A percentile compares a stretch with the other conserved stretches of the same genome.
Conservation (phyloP, 2,113 vertebrate genomes). For the Polypterus senegalus region DNA sequence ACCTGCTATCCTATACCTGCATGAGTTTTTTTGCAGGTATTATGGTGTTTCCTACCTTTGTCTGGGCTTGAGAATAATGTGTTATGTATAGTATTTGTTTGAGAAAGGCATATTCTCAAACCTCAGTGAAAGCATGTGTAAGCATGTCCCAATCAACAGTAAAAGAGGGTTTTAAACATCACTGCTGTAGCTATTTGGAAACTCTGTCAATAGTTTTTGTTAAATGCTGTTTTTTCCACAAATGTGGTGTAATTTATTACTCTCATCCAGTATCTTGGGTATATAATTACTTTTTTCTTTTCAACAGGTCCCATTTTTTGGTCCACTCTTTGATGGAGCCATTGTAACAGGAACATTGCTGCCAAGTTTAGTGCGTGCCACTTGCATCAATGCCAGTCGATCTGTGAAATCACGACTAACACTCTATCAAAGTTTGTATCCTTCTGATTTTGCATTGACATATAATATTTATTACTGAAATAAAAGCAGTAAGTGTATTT, state of each 20-base stretch:
- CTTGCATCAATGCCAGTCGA: constrained; percentile 95
- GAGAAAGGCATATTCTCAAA: too few relatives aligned
- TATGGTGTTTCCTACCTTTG: too few relatives aligned
- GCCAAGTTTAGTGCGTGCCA: constrained; percentile 87
- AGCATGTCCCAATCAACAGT: too few relatives aligned
- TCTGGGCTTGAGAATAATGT: too few relatives aligned
- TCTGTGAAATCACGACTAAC: constrained; percentile 91
- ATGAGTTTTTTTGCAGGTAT: too few relatives aligned
- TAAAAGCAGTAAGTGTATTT: background rate
- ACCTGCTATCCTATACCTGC: too few relatives aligned
- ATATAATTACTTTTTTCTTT: background rate
- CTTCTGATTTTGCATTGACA: constrained; percentile 42
- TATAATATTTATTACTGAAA: background rate
- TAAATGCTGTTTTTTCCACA: too few relatives aligned
- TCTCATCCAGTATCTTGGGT: background rate
- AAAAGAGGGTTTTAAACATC: background rate
- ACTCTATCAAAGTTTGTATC: constrained; percentile 99
- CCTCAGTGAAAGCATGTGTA: too few relatives aligned
- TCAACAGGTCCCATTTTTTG: constrained; percentile 86
- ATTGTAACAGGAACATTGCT: constrained; percentile 79
- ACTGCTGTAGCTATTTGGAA: background rate
- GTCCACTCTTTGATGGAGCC: constrained; percentile 85
- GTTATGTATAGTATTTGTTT: too few relatives aligned
- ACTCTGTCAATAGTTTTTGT: background rate
- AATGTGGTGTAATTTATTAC: too few relatives aligned